Conservation (phyloP, 2,888 invertebrate genomes). For the Emmelina monodactyla region DNA sequence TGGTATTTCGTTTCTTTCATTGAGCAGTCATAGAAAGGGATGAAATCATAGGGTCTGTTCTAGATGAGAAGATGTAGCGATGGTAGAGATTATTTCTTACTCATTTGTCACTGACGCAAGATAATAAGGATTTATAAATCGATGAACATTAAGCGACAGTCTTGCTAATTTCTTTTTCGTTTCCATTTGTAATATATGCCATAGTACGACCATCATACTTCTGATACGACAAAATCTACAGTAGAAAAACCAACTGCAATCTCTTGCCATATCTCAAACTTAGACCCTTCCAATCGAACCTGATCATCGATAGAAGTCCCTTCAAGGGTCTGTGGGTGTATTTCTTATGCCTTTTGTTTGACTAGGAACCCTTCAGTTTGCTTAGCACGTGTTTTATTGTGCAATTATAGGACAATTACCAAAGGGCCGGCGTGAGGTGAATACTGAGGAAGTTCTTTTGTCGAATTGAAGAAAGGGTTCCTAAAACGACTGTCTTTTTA, state of each 20-base stretch:
- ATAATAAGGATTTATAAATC: neutral
- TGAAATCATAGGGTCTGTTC: constrained; percentile 8
- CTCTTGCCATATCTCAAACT: neutral
- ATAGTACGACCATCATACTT: neutral
- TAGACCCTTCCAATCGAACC: constrained; percentile 9
- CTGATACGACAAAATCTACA: neutral
- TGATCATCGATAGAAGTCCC: constrained; percentile 18
- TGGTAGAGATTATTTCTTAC: neutral
- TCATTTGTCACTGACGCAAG: neutral
- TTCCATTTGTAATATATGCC: neutral
- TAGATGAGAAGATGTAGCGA: neutral
- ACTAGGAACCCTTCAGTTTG: constrained; percentile 41
- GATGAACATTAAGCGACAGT: neutral
- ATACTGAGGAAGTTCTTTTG: constrained; percentile 40
- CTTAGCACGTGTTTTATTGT: constrained; percentile 58
- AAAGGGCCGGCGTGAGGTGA: constrained; percentile 27
- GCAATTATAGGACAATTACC: constrained; percentile 53
- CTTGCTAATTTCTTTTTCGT: neutral
- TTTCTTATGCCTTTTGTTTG: constrained; percentile 26
- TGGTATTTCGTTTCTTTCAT: constrained; percentile 48
- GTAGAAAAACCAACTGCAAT: neutral
- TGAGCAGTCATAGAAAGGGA: constrained; percentile 28
- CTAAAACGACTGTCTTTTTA: neutral
- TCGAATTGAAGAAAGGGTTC: constrained; percentile 13
- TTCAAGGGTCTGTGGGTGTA: constrained; percentile 29